Percentiles rank a stretch among this genome's conserved stretches.
phyloP scores from a whole-genome alignment of 2,113 vertebrate genomes.

The Xiphophorus couchianus region DNA sequence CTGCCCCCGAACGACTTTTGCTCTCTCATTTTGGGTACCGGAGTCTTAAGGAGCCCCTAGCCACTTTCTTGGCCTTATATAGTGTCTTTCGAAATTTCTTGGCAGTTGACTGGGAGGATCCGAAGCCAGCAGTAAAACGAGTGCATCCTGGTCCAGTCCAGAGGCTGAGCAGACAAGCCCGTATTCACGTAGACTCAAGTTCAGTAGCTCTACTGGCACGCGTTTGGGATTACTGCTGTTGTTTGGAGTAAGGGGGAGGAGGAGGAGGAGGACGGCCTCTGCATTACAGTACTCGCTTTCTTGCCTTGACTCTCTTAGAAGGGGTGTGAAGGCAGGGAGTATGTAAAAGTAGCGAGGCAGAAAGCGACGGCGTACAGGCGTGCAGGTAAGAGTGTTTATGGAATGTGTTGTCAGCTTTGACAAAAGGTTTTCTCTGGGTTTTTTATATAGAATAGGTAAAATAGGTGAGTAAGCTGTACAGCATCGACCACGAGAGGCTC shows the following conservation, averaged over 20 bases:
- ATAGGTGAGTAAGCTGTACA: neutral
- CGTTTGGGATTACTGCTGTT: conserved; percentile 70
- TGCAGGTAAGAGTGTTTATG: conserved; percentile 64
- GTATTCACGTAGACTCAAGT: conserved; percentile 33
- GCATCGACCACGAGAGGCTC: neutral
- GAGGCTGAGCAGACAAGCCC: conserved; percentile 43
- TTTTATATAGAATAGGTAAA: neutral
- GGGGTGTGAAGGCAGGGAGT: conserved; percentile 51
- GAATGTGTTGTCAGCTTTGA: neutral
- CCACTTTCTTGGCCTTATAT: conserved; percentile 77
- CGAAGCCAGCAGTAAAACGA: conserved; percentile 53
- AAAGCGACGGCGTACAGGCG: conserved; percentile 43
- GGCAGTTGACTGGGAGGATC: conserved; percentile 53
- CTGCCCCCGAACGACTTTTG: conserved; percentile 58
- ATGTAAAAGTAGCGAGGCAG: conserved; percentile 56
- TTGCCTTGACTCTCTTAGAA: conserved; percentile 43
- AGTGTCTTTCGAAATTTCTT: conserved; percentile 68
- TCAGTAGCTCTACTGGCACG: conserved; percentile 71
- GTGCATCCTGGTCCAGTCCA: conserved; percentile 57
- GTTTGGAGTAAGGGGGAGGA: conserved; percentile 57
- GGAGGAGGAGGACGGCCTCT: conserved; percentile 59
- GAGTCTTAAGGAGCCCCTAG: conserved; percentile 61
- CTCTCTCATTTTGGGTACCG: conserved; percentile 69
- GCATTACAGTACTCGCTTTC: conserved; percentile 63
- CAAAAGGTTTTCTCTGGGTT: neutral